Base-by-base conservation (phyloP, 37 sponge, comb jelly and placozoan species). In the Cladorhizidae sp. region DNA sequence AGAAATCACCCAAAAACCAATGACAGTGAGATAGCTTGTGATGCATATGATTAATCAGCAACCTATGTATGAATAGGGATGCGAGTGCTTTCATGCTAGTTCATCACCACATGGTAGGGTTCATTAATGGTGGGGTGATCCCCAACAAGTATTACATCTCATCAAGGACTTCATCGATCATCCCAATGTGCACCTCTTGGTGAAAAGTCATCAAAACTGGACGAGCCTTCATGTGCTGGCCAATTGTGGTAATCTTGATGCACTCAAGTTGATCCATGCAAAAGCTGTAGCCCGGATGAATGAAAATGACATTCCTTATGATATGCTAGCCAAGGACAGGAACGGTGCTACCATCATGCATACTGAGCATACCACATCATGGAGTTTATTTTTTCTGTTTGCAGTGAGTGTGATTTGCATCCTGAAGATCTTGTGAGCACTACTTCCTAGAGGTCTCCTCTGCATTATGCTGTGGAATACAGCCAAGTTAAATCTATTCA, bases 401-500 rank as follows among this genome's bases (percentile, higher is more conserved):
- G 57, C 39, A 49, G 7, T 45, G 83, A 69, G 35, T 35, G 82
- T 80, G 0, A 84, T 81, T 38, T 63, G 81, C 18, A 77, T 12
- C 51, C 77, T 31, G 79, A 90, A 26, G 36, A 32, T 31, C 70
- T 90, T 0, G 69, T 94, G 1, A 35, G 65, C 7, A 76, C 84
- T 74, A 69, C 87, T 23, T 77, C 81, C 31, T 67, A 88, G 37
- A 85, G 77, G 49, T 85, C 89, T 29, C 92, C 95, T 23, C 83
- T 91, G 22, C 92, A 95, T 64, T 57, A 67, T 75, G 95, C 95
- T n/a, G 92, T 95, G 25, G 92, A 88, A 43, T 81, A 74, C 57
- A 89, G 92, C 29, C 75, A 88, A 32, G 37, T 77, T 1, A 74
- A 80, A 25, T 70, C 81, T 22, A 86, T 95, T 6, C 64, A 77